Evolutionary conservation across 2,797 vertebrate genomes (phyloP).

Genomic region (Coranthus polyacanthus): DNA sequence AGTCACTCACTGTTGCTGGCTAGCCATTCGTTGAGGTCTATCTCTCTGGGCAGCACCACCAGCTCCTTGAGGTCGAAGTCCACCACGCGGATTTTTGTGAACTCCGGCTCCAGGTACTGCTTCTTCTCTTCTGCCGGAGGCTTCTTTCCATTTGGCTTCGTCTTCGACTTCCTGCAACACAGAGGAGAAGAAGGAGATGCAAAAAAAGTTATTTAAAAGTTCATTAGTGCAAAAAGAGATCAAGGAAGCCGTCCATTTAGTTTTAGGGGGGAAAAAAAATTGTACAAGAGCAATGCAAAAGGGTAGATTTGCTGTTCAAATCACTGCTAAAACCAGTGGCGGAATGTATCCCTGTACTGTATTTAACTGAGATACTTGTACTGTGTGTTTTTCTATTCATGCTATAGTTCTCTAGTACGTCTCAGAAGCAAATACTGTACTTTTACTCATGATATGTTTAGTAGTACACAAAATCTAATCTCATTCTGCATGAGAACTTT

Average conservation of each 20-base stretch:
- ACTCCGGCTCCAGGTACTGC: constrained; percentile 95
- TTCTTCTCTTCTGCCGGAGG: constrained; percentile 95
- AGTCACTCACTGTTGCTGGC: constrained; percentile 96
- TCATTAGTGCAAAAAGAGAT: background rate
- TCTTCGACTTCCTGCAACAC: constrained; percentile 93
- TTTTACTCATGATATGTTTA: too few species aligned
- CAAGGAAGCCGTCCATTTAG: background rate
- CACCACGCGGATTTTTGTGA: constrained; percentile 93
- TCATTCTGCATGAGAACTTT: too few species aligned
- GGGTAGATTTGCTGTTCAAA: background rate
- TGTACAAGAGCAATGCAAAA: too few species aligned
- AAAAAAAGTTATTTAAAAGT: background rate
- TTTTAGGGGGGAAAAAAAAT: too few species aligned
- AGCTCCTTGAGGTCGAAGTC: constrained; percentile 97
- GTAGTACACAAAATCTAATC: too few species aligned
- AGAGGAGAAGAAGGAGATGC: constrained; percentile 15
- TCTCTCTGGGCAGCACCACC: constrained; percentile 96
- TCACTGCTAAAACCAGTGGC: too few species aligned
- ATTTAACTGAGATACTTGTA: too few species aligned
- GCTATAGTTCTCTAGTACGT: too few species aligned
- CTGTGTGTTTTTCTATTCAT: too few species aligned
- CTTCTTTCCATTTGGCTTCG: constrained; percentile 99
- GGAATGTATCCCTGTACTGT: too few species aligned
- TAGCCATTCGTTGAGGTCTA: constrained; percentile 99
- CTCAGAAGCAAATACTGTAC: too few species aligned